A percentile compares a stretch with the other conserved stretches of the same genome.
phyloP scores from a whole-genome alignment of 2,113 vertebrate species.

The Hemicordylus capensis region DNA sequence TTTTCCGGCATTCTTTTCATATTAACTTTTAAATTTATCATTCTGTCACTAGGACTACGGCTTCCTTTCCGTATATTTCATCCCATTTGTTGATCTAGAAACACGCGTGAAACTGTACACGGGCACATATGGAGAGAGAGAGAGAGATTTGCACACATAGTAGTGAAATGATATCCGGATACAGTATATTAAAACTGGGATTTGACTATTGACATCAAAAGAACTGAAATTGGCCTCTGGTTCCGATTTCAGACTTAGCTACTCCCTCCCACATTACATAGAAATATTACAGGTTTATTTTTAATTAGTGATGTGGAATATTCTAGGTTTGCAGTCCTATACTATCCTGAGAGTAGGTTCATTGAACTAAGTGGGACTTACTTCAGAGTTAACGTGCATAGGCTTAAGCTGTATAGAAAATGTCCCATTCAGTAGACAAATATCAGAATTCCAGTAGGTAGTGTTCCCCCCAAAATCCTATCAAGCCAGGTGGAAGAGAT shows the following conservation, averaged over 20 bases:
- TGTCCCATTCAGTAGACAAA: not conserved
- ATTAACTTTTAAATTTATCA: not conserved
- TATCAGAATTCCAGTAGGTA: not conserved
- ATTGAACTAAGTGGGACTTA: not conserved
- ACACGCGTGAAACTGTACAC: not conserved
- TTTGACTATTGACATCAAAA: not conserved
- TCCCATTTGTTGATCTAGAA: not conserved
- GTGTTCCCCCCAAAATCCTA: not conserved
- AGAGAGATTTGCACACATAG: not conserved
- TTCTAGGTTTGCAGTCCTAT: no score
- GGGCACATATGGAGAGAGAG: not conserved
- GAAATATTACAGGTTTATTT: not conserved
- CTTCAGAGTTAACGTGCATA: no score
- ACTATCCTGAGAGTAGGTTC: not conserved
- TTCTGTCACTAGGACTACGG: not conserved
- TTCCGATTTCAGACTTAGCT: not conserved
- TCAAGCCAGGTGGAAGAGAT: not conserved
- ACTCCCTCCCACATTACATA: not conserved
- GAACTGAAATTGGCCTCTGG: not conserved
- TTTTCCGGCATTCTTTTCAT: not conserved
- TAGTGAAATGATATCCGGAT: not conserved
- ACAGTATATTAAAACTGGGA: not conserved
- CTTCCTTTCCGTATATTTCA: not conserved
- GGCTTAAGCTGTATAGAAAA: no score
- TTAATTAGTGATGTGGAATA: no score